Base-by-base conservation (phyloP, 2,797 vertebrate species). In the Chrosomus eos region DNA sequence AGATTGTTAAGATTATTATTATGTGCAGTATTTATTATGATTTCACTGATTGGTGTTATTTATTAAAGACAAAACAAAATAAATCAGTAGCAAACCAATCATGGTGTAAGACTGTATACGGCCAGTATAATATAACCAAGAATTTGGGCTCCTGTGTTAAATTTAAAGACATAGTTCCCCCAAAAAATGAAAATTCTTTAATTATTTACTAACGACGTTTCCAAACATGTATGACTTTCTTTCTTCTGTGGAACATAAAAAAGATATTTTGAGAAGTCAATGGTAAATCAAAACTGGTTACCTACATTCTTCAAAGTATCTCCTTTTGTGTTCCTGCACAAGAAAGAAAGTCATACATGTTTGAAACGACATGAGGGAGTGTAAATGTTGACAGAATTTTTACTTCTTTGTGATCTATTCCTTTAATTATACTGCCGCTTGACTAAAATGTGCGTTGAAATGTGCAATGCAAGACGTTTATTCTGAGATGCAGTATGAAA, bases 381-480 rank as follows among this genome's bases (percentile, higher is more conserved):
- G 55, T 43, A 26, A 40, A 60, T 40, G 0, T 23, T 38, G 21
- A 7, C 6, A 7, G 21, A 23, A 2, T 55, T 53, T 53, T 53
- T 0, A 33, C 51, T 74, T 74, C 4, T 33, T 5, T 21, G 18
- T 70, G 21, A n/a, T n/a, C 23, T 38, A 10, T 38, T 4, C 11
- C 51, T 36, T 75, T 58, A 55, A 19, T n/a, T 43, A 60, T 8
- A 40, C 33, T 71, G 66, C 33, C 43, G 36, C 33, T 80, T 53
- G 26, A n/a, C 26, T 23, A 28, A 51, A 64, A 67, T 70, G 58
- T 18, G 14, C 14, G 11, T 48, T 71, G 18, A 48, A 38, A 38
- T 64, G 11, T 62, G 64, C 80, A 82, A 51, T 33, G n/a, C 38
- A 66, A 31, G 60, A 71, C 58, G 33, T n/a, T 66, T 45, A 66